Percentiles rank a stretch among this genome's conserved stretches.
phyloP scores from a whole-genome alignment of 1,140 invertebrate species.

The Coenobita brevimanus region DNA sequence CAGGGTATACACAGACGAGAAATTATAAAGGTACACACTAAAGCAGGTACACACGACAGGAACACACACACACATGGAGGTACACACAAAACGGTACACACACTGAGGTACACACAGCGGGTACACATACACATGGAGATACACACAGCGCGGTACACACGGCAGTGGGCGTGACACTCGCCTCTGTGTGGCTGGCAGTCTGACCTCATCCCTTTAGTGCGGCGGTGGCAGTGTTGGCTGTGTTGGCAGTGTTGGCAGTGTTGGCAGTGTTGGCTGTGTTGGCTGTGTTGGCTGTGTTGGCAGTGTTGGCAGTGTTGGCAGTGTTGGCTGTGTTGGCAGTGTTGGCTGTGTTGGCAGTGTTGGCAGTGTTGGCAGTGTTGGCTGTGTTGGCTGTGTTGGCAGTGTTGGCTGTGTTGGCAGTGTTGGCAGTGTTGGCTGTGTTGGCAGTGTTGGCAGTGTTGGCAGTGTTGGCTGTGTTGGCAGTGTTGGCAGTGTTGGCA shows the following conservation, averaged over 20 bases:
- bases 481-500: background rate
- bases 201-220: too few species aligned
- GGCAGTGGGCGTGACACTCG: too few species aligned
- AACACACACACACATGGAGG: too few species aligned
- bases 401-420: background rate
- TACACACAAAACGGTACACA: too few species aligned
- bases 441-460: background rate
- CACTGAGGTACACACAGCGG: too few species aligned
- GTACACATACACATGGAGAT: too few species aligned
- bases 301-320: background rate
- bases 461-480: background rate
- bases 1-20: too few species aligned
- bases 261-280: background rate
- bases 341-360: background rate
- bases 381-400: background rate
- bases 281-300: background rate
- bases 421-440: background rate
- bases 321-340: background rate
- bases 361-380: background rate
- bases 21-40: too few species aligned
- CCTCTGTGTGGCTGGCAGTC: too few species aligned
- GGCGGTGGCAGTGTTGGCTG: background rate
- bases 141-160: too few species aligned
- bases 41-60: too few species aligned
- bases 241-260: background rate